Conservation (phyloP, 2,888 invertebrate genomes). For the Pasiphila rectangulata region DNA sequence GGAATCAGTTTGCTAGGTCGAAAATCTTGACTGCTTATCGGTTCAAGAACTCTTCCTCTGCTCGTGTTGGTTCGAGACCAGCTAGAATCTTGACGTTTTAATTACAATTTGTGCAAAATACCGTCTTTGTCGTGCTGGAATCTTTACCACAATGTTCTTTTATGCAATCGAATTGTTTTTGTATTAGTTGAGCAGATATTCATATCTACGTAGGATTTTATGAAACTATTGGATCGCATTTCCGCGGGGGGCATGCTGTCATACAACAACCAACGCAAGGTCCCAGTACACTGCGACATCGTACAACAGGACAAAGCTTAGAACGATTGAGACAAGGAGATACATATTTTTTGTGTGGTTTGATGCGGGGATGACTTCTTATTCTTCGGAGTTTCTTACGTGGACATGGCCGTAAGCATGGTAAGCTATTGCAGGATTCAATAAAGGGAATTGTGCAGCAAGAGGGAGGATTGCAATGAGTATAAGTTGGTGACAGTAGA, state of each 20-base stretch:
- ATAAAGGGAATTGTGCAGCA: conserved; percentile 35
- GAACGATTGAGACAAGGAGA: conserved; percentile 66
- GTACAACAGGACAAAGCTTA: conserved; percentile 53
- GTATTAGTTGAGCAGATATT: conserved; percentile 39
- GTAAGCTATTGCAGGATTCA: conserved; percentile 51
- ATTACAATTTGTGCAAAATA: conserved; percentile 16
- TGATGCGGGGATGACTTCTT: conserved; percentile 58
- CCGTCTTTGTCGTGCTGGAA: conserved; percentile 21
- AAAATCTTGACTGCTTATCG: too few relatives aligned
- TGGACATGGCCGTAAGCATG: conserved; percentile 59
- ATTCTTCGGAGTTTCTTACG: conserved; percentile 47
- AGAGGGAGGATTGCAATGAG: conserved; percentile 20
- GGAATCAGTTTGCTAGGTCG: too few relatives aligned
- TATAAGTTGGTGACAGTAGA: conserved; percentile 26
- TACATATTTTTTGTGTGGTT: conserved; percentile 47
- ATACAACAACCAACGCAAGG: conserved; percentile 46
- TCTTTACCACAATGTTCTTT: neutral
- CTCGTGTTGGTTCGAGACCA: too few relatives aligned
- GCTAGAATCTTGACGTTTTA: too few relatives aligned
- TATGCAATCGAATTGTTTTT: too few relatives aligned
- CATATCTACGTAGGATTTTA: conserved; percentile 39
- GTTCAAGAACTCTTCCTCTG: too few relatives aligned
- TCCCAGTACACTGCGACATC: conserved; percentile 57
- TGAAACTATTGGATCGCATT: conserved; percentile 41
- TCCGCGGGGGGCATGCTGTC: conserved; percentile 43